A percentile compares a stretch with the other conserved stretches of the same genome.
phyloP scores from a whole-genome alignment of 1,140 invertebrate species.

The Gonatopus flavifemur region DNA sequence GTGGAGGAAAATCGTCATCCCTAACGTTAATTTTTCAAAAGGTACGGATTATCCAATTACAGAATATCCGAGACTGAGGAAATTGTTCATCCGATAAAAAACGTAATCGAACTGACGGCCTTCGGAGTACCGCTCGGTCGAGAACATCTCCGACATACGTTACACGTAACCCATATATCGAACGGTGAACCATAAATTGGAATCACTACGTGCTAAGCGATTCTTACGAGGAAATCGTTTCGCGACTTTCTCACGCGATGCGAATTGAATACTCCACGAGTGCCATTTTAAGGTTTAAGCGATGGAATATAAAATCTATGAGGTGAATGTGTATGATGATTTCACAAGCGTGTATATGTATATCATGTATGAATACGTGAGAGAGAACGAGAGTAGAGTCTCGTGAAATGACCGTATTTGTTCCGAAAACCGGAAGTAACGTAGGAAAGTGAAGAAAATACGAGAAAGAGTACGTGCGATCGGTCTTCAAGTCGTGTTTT shows the following conservation, averaged over 20 bases:
- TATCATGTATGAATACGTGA: slow-evolving; percentile 9
- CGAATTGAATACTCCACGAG: slow-evolving; percentile 21
- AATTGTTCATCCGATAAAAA: too few relatives aligned
- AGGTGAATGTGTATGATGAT: neutral
- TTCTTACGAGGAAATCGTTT: neutral
- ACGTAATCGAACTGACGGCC: too few relatives aligned
- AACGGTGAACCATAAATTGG: too few relatives aligned
- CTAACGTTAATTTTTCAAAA: too few relatives aligned
- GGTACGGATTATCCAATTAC: too few relatives aligned
- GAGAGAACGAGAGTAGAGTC: slow-evolving; percentile 34
- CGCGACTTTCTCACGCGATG: slow-evolving; percentile 16
- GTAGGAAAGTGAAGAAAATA: slow-evolving; percentile 41
- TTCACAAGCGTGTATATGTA: slow-evolving; percentile 3
- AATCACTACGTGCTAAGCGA: too few relatives aligned
- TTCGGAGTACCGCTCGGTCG: too few relatives aligned
- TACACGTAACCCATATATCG: too few relatives aligned
- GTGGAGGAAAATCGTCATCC: too few relatives aligned
- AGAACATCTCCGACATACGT: too few relatives aligned
- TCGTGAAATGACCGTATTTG: slow-evolving; percentile 32
- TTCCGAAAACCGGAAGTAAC: slow-evolving; percentile 37
- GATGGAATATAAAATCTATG: neutral
- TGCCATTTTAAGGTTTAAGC: slow-evolving; percentile 21
- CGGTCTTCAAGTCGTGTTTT: too few relatives aligned
- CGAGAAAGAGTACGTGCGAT: neutral
- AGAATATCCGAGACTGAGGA: too few relatives aligned